Evolutionary conservation across 2,113 vertebrate genomes (phyloP).

Genomic region (Spermophilus dauricus): DNA sequence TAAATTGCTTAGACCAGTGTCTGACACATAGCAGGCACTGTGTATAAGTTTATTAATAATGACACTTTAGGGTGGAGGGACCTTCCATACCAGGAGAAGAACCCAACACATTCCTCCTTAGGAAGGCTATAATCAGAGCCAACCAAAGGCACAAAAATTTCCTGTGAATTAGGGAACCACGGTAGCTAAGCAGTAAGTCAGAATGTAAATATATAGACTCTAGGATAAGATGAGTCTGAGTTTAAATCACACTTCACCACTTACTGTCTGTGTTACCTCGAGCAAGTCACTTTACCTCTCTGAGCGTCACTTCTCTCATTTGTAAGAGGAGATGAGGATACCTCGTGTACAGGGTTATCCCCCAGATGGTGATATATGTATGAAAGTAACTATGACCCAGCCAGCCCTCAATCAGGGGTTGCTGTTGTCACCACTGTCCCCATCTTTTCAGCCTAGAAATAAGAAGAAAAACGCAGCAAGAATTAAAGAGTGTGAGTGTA

Average conservation of each 20-base stretch:
- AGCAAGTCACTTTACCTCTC: not conserved
- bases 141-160: constrained; percentile 35
- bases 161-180: not conserved
- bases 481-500: not conserved
- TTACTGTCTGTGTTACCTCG: not conserved
- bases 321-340: not conserved
- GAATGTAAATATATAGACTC: not conserved
- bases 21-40: not conserved
- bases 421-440: not conserved
- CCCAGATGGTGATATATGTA: fast-evolving
- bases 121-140: constrained; percentile 40
- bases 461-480: not conserved
- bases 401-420: fast-evolving
- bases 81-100: constrained; percentile 18
- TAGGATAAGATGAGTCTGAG: not conserved
- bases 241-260: not conserved
- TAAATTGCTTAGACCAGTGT: not conserved
- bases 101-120: constrained; percentile 35
- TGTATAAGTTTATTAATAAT: constrained; percentile 45
- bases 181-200: not conserved
- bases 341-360: fast-evolving
- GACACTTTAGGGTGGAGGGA: constrained; percentile 15
- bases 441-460: not conserved
- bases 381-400: not conserved
- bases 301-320: not conserved